These are phyloP conservation scores for Enteromius treurensis DNA, from an alignment of 2,797 vertebrate species.

Conservation along the genomic window DNA sequence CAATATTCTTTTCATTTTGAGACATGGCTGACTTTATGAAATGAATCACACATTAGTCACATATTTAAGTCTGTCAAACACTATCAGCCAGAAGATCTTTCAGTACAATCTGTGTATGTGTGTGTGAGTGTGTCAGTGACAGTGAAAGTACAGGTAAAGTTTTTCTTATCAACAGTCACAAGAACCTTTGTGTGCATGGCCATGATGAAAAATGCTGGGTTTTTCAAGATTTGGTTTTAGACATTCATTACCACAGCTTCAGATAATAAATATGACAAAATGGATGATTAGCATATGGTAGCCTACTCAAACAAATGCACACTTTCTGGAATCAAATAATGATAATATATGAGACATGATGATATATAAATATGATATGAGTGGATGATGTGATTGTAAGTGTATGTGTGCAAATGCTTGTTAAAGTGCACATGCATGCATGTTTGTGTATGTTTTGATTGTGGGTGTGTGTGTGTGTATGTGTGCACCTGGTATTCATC, in stretches of 20 bases:
- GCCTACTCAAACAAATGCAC: slow-evolving; percentile 2
- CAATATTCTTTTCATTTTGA: slow-evolving; percentile 48
- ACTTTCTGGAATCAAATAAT: not conserved
- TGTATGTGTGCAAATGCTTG: not conserved
- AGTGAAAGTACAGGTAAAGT: slow-evolving; percentile 4
- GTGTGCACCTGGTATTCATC: too few species aligned
- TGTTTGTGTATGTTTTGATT: too few species aligned
- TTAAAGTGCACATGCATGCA: not conserved
- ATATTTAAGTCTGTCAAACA: slow-evolving; percentile 42
- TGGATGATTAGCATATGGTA: not conserved
- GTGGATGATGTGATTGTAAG: not conserved
- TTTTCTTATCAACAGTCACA: slow-evolving; percentile 11
- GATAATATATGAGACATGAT: not conserved
- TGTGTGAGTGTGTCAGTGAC: not conserved
- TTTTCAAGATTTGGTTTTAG: slow-evolving; percentile 6
- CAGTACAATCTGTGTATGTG: not conserved
- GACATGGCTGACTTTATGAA: slow-evolving; percentile 33
- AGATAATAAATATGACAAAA: not conserved
- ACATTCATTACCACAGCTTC: not conserved
- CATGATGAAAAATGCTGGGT: not conserved
- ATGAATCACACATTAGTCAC: slow-evolving; percentile 48
- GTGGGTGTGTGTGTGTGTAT: too few species aligned
- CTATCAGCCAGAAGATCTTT: slow-evolving; percentile 27
- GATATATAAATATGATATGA: not conserved
- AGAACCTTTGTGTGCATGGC: not conserved